Conservation (phyloP, 1,140 invertebrate genomes). For the Drosophila nannoptera region DNA sequence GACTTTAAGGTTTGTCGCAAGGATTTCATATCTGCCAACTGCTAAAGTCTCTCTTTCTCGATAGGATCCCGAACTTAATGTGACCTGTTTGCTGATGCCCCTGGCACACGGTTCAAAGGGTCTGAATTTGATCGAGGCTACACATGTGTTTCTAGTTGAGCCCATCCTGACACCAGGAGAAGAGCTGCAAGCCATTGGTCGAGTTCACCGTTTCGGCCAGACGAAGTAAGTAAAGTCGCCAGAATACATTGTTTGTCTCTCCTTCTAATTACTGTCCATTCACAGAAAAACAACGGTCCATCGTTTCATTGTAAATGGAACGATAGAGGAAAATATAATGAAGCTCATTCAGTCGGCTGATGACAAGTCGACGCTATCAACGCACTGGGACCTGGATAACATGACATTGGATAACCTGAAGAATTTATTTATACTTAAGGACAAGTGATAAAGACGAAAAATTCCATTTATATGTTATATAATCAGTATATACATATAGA, state of each 20-base stretch:
- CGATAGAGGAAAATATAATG: constrained; percentile 86
- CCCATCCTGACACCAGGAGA: constrained; percentile 87
- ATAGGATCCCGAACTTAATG: constrained; percentile 78
- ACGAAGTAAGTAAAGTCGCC: constrained; percentile 80
- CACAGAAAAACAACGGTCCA: constrained; percentile 83
- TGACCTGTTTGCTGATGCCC: constrained; percentile 85
- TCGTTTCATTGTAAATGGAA: constrained; percentile 84
- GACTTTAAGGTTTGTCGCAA: constrained; percentile 81
- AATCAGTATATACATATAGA: constrained; percentile 16
- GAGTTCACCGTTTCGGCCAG: constrained; percentile 90
- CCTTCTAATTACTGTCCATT: not conserved
- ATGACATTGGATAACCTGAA: constrained; percentile 62
- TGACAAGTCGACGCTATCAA: constrained; percentile 48
- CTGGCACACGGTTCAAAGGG: constrained; percentile 86
- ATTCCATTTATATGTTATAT: not conserved
- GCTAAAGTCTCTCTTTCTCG: not conserved
- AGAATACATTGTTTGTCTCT: not conserved
- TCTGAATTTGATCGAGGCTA: constrained; percentile 89
- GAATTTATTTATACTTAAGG: constrained; percentile 55
- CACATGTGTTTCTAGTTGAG: constrained; percentile 88
- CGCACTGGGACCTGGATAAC: constrained; percentile 71
- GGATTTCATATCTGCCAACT: not conserved
- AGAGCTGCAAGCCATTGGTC: constrained; percentile 88
- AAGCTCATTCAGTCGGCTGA: constrained; percentile 65
- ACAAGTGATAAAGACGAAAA: constrained; percentile 7